phyloP scores from a whole-genome alignment of 2,888 invertebrate genomes.

The Atherix ibis region DNA sequence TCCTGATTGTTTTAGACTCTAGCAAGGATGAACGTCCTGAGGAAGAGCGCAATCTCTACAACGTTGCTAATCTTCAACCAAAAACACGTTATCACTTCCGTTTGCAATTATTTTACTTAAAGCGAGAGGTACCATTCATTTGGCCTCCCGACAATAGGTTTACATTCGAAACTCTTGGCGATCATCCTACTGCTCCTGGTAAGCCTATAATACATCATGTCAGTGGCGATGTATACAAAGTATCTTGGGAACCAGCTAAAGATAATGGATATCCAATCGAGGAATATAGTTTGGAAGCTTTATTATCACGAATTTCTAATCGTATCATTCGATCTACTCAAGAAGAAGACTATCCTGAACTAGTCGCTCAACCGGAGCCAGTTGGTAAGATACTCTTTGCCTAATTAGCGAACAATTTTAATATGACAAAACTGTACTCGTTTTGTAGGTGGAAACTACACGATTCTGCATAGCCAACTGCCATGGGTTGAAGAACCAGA shows the following conservation, averaged over 20 bases:
- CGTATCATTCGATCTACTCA: conserved; percentile 16
- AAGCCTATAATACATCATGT: conserved; percentile 57
- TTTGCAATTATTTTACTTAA: conserved; percentile 46
- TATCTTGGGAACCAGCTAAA: conserved; percentile 65
- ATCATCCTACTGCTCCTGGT: conserved; percentile 65
- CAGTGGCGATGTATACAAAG: conserved; percentile 55
- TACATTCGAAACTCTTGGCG: conserved; percentile 61
- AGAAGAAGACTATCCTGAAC: conserved; percentile 6
- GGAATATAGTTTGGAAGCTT: conserved; percentile 61
- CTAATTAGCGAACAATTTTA: too few species aligned
- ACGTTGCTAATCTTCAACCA: conserved; percentile 41
- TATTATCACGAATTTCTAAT: conserved; percentile 20
- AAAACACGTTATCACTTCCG: conserved; percentile 65
- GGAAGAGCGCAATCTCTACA: conserved; percentile 19
- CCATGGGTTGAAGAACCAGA: conserved; percentile 42
- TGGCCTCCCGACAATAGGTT: conserved; percentile 61
- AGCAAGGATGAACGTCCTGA: conserved; percentile 8
- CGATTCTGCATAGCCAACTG: conserved; percentile 20
- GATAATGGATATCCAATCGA: conserved; percentile 61
- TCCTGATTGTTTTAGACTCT: conserved; percentile 20
- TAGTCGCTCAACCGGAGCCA: too few species aligned
- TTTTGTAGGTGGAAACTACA: conserved; percentile 30
- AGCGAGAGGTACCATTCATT: conserved; percentile 39
- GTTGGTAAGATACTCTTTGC: too few species aligned
- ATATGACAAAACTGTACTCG: too few species aligned